phyloP scores from a whole-genome alignment of 2,888 invertebrate genomes.

The Acanthopleura granulata region DNA sequence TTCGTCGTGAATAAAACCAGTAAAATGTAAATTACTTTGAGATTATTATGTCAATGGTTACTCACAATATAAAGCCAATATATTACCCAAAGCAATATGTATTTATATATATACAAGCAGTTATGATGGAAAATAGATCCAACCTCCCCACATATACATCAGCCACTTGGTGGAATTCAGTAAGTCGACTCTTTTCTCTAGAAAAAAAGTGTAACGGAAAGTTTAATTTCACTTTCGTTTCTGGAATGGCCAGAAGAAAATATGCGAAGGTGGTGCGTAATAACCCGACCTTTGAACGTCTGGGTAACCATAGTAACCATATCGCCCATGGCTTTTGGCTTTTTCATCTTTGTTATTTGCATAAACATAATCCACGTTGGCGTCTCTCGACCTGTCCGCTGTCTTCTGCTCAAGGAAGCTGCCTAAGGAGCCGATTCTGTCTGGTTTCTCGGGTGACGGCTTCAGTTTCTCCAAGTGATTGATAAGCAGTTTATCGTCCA shows the following conservation, averaged over 20 bases:
- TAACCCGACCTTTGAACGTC: background rate
- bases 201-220: too few relatives aligned
- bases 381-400: background rate
- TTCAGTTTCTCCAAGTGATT: background rate
- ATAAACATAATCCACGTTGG: constrained; percentile 13
- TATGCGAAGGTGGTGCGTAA: background rate
- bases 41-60: too few relatives aligned
- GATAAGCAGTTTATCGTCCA: background rate
- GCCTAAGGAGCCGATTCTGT: background rate
- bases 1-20: too few relatives aligned
- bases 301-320: constrained; percentile 8
- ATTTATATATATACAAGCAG: too few relatives aligned
- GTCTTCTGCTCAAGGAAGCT: background rate
- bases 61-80: too few relatives aligned
- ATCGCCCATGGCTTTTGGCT: background rate
- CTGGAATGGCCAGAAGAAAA: background rate
- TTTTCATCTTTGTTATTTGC: constrained; percentile 2
- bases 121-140: too few relatives aligned
- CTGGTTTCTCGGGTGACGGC: background rate
- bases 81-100: too few relatives aligned
- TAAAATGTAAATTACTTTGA: too few relatives aligned
- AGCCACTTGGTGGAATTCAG: too few relatives aligned
- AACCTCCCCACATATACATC: too few relatives aligned
- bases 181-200: too few relatives aligned
- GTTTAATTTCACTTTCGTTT: background rate